A percentile compares a stretch with the other conserved stretches of the same genome.
Evolutionary conservation across 92 coral and sea anemone genomes (phyloP).

Genomic region (Epizoanthus rinbou): DNA sequence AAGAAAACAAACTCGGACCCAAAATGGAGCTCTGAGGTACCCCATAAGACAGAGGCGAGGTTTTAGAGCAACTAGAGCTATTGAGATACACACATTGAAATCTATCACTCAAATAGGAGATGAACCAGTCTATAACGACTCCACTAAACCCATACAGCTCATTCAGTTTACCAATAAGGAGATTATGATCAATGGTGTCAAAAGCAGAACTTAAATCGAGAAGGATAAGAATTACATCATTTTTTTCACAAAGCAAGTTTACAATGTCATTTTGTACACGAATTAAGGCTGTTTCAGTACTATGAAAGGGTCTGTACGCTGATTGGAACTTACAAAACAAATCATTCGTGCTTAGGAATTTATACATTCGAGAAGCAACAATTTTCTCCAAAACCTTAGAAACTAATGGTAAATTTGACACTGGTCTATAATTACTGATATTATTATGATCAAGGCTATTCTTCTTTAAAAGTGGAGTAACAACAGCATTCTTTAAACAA

Average conservation of each 20-base stretch:
- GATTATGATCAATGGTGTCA: constrained; percentile 46
- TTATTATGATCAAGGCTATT: constrained; percentile 18
- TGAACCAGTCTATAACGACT: constrained; percentile 28
- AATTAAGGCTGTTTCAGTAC: constrained; percentile 22
- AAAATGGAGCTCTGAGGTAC: constrained; percentile 34
- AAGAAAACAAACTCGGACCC: constrained; percentile 33
- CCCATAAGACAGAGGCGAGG: constrained; percentile 26
- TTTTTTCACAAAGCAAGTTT: constrained; percentile 22
- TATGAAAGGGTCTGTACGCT: constrained; percentile 33
- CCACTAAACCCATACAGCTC: constrained; percentile 32
- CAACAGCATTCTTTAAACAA: constrained; percentile 18
- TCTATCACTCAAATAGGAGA: constrained; percentile 29
- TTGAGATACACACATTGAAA: constrained; percentile 30
- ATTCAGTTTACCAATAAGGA: constrained; percentile 15
- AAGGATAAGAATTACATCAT: constrained; percentile 30
- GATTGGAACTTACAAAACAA: constrained; percentile 25
- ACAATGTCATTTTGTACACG: constrained; percentile 29
- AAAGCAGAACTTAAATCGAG: constrained; percentile 41
- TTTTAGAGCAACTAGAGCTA: constrained; percentile 20
- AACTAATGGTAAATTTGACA: constrained; percentile 21
- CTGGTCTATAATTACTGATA: constrained; percentile 16
- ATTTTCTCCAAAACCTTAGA: constrained; percentile 22
- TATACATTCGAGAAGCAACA: constrained; percentile 20
- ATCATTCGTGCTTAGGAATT: constrained; percentile 23
- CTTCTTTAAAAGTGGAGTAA: constrained; percentile 18